A percentile compares a stretch with the other conserved stretches of the same genome.
Conservation (phyloP, 2,888 invertebrate species). For the Phengaris alcon region DNA sequence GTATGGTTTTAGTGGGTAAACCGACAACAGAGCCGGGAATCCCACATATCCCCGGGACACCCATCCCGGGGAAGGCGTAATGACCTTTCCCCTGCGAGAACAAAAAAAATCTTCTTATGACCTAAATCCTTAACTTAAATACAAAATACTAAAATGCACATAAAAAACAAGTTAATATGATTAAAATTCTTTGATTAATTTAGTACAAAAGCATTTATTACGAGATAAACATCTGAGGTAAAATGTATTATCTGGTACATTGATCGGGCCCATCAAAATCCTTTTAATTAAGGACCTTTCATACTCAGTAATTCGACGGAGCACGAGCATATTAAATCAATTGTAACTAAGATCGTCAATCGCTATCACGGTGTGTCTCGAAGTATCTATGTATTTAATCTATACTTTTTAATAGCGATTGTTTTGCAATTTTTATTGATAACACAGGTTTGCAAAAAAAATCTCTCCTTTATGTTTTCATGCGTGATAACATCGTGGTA, state of each 20-base stretch:
- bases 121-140: neutral
- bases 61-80: too few species aligned
- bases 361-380: neutral
- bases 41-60: too few species aligned
- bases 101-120: too few species aligned
- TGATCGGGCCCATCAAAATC: constrained; percentile 24
- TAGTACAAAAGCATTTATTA: constrained; percentile 13
- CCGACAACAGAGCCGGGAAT: too few species aligned
- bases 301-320: neutral
- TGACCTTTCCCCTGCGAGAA: too few species aligned
- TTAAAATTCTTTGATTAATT: neutral
- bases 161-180: neutral
- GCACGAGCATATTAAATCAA: constrained; percentile 12
- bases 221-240: neutral
- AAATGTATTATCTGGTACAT: constrained; percentile 21
- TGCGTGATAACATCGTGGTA: too few species aligned
- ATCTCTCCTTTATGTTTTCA: too few species aligned
- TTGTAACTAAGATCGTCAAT: neutral
- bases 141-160: neutral
- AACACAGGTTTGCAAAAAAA: too few species aligned
- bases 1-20: too few species aligned
- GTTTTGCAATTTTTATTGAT: neutral
- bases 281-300: constrained; percentile 26
- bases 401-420: neutral
- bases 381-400: neutral